These are phyloP conservation scores for Empidonax alnorum DNA, from an alignment of 2,113 vertebrate genomes.

Conservation along the genomic window DNA sequence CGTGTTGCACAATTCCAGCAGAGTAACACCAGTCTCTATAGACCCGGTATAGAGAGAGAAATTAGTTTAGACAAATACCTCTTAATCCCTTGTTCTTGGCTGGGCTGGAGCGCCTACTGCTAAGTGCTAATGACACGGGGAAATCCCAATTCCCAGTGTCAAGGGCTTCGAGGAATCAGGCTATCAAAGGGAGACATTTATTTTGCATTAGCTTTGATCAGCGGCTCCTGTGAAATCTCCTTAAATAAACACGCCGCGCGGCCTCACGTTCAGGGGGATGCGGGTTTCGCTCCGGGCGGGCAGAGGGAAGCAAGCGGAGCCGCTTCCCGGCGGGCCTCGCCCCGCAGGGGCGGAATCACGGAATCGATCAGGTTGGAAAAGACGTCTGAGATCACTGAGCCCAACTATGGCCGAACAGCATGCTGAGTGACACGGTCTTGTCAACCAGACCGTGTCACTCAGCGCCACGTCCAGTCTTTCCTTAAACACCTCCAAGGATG, in stretches of 20 bases:
- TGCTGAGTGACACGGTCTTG: background rate
- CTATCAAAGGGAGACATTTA: slow-evolving; percentile 76
- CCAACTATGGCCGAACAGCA: background rate
- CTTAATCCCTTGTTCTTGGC: slow-evolving; percentile 83
- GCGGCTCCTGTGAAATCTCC: slow-evolving; percentile 67
- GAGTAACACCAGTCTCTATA: slow-evolving; percentile 82
- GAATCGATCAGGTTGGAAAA: background rate
- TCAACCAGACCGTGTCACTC: background rate
- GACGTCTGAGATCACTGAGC: too few species aligned
- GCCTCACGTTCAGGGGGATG: background rate
- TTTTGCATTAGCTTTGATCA: slow-evolving; percentile 76
- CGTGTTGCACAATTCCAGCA: slow-evolving; percentile 80
- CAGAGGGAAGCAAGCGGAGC: background rate
- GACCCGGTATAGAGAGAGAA: slow-evolving; percentile 77
- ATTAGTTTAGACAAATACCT: slow-evolving; percentile 85
- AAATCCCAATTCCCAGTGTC: slow-evolving; percentile 81
- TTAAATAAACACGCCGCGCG: slow-evolving; percentile 60
- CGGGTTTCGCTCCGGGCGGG: background rate
- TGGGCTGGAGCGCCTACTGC: slow-evolving; percentile 75
- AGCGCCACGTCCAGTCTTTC: background rate
- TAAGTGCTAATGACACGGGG: slow-evolving; percentile 79
- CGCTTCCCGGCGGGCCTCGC: background rate
- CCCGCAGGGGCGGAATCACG: background rate
- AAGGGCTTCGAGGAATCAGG: slow-evolving; percentile 76
- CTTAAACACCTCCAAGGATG: background rate